Conservation (phyloP, 2,888 invertebrate genomes). For the Bursaphelenchus okinawaensis region DNA sequence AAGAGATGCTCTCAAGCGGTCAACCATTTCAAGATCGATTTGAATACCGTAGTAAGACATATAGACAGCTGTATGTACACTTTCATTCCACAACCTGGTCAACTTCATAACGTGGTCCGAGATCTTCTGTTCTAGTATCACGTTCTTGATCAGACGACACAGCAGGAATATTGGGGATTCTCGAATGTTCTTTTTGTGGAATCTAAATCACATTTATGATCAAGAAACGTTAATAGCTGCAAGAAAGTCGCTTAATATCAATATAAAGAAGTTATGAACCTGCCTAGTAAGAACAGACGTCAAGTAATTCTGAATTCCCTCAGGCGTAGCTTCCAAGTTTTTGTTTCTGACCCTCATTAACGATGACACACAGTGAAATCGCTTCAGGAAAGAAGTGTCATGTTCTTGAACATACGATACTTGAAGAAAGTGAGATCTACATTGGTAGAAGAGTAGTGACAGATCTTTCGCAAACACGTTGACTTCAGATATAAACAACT, state of each 20-base stretch:
- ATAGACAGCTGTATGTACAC: background rate
- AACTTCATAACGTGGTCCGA: background rate
- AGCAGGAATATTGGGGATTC: background rate
- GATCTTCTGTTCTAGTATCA: background rate
- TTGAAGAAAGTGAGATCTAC: background rate
- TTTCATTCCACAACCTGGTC: background rate
- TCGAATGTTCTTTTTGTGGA: no score
- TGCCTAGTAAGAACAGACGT: background rate
- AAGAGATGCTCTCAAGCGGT: background rate
- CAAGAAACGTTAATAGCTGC: no score
- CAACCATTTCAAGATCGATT: background rate
- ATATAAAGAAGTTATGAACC: background rate
- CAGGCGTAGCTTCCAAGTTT: background rate
- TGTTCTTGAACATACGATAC: background rate
- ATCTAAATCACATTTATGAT: no score
- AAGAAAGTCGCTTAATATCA: background rate
- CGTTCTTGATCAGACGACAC: constrained; percentile 1
- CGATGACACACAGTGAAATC: background rate
- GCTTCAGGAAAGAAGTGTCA: background rate
- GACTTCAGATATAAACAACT: background rate
- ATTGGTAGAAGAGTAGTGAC: background rate
- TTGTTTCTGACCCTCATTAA: background rate
- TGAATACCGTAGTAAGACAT: background rate
- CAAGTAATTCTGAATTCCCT: background rate
- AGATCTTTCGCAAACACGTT: background rate